A percentile compares a stretch with the other conserved stretches of the same genome.
Conservation (phyloP, 2,113 vertebrate genomes). For the human (Homo sapiens) region DNA sequence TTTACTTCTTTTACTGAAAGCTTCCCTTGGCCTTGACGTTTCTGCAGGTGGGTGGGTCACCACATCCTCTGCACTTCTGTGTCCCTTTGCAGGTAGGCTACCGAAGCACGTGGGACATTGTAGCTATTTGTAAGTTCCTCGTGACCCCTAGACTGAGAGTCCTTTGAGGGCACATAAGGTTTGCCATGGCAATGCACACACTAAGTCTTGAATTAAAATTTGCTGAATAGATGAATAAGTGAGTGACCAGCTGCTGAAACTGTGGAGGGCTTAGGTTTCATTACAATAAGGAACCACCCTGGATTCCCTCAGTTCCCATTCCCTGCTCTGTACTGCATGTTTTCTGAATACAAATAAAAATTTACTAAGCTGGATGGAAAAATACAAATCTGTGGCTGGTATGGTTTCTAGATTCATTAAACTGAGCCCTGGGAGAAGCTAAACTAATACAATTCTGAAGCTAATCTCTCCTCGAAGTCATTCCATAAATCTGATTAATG, state of each 20-base stretch:
- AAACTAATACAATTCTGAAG: constrained; percentile 59
- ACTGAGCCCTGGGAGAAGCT: constrained; percentile 73
- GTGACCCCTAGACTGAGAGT: background rate
- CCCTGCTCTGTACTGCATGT: background rate
- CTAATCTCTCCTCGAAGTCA: constrained; percentile 70
- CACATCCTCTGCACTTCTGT: background rate
- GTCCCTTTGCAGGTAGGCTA: background rate
- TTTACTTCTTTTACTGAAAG: background rate
- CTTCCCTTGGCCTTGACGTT: background rate
- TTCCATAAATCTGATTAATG: constrained; percentile 71
- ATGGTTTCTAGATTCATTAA: constrained; percentile 53
- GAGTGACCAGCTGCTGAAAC: background rate
- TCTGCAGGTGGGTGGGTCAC: background rate
- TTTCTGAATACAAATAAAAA: constrained; percentile 67
- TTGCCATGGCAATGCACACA: background rate
- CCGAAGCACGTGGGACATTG: background rate
- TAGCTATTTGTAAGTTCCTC: background rate
- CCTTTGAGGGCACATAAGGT: background rate
- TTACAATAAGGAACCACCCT: background rate
- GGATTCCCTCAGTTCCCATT: background rate
- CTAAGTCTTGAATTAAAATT: background rate
- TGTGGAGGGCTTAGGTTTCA: background rate
- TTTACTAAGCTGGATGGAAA: constrained; percentile 49
- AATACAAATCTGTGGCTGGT: constrained; percentile 60
- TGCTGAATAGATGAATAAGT: background rate